A percentile compares a stretch with the other conserved stretches of the same genome.
phyloP scores from a whole-genome alignment of 2,113 vertebrate genomes.

The Bostrychus sinensis region DNA sequence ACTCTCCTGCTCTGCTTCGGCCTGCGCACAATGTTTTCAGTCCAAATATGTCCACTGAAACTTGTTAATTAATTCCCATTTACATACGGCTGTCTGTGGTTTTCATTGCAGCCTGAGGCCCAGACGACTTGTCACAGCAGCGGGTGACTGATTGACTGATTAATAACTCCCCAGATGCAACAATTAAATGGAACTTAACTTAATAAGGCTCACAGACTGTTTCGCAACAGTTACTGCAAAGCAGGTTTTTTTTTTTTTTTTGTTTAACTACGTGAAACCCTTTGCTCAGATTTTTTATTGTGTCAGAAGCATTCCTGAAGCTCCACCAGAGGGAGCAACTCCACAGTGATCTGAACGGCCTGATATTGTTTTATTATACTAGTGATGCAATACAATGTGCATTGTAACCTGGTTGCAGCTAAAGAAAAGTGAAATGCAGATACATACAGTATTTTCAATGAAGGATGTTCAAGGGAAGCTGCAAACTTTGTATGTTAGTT shows the following conservation, averaged over 20 bases:
- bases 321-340: conserved; percentile 73
- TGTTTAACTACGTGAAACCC: neutral
- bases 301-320: conserved; percentile 8
- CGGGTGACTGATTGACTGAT: conserved; percentile 86
- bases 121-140: conserved; percentile 79
- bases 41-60: conserved; percentile 87
- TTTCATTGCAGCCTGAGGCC: conserved; percentile 75
- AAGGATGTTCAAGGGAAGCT: too few relatives aligned
- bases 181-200: conserved; percentile 81
- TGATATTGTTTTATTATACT: conserved; percentile 1
- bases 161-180: conserved; percentile 82
- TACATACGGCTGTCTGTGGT: conserved; percentile 85
- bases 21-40: conserved; percentile 88
- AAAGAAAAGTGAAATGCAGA: too few relatives aligned
- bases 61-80: conserved; percentile 91
- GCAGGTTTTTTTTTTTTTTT: neutral
- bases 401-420: too few relatives aligned
- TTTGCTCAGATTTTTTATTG: conserved; percentile 3
- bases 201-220: conserved; percentile 70
- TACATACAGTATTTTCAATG: too few relatives aligned
- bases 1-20: conserved; percentile 79
- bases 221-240: neutral
- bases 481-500: too few relatives aligned
- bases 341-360: conserved; percentile 48
- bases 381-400: conserved; percentile 1